Evolutionary conservation across 2,113 vertebrate species (phyloP), one percentile per base, ranked within the genome.

Genomic region (Oreochromis niloticus): DNA sequence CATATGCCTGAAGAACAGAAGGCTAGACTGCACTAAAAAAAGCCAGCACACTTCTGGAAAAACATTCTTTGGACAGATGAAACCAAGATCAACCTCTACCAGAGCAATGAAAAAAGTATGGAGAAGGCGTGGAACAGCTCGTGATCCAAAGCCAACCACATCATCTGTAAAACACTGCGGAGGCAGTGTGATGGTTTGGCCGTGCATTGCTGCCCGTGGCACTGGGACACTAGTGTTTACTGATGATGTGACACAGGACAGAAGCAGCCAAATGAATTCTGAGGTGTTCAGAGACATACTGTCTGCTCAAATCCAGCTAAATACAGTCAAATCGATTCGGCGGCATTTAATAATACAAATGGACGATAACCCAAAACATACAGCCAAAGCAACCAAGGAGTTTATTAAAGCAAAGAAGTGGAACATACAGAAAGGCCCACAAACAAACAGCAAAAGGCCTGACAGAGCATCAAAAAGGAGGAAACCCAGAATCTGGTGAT

Each of bases 251-350:
- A 66, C 61, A 39, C 12, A n/a, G 10, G 36, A 39, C 34, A 66
- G 34, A 66, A 66, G 19, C 34, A 66, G 34, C 3, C 4, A 66
- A 8, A 66, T 22, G 6, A 66, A 66, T 66, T 66, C 10, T 66
- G 19, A 66, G 19, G 34, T 66, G 61, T 39, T 39, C 34, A 66
- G 61, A 66, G 61, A n/a, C 61, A 12, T 22, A 2, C 61, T 39
- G 34, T 66, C 39, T 39, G 34, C 61, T 66, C 34, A 66, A 39
- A 66, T 66, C 3, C 2, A 66, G 61, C 61, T 39, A 66, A 66
- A 66, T 66, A 13, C 61, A 66, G 61, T 66, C 19, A 66, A n/a
- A 66, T n/a, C 0, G 4, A 3, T 36, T 0, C 1, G 57, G 2
- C 1, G 0, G 32, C 32, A 34, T 66, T 66, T 66, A 66, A 39